Base-by-base conservation (phyloP, 2,888 invertebrate species). In the Cosmia trapezina region DNA sequence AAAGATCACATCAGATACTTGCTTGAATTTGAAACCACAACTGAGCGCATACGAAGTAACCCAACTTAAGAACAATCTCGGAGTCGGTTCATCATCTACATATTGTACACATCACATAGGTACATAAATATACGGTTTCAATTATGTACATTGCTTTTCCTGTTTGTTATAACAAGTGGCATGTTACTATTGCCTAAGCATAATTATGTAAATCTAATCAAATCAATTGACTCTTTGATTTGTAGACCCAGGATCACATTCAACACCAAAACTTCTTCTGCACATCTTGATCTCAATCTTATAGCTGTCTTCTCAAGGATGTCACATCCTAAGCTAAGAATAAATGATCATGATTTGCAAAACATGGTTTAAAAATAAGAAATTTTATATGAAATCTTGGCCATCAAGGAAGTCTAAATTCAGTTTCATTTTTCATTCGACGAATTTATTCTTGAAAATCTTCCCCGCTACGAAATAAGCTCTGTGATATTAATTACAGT, bases 401-500 rank as follows among this genome's bases (percentile, higher is more conserved):
- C 12, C 45, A 22, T 60, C 14, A 43, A 3, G 5, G 0, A 47
- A 47, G 28, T 47, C 47, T 19, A 51, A 19, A 65, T 28, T 43
- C 1, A 22, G 19, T 45, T 45, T 3, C 0, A 49, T 43, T 43
- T 70, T 43, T 22, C 6, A 70, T 14, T 28, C n/a, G 22, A 19
- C 4, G 0, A 49, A 43, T 57, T 73, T 56, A 57, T 51, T 22
- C 14, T 45, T 45, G 14, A 19, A 61, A 56, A 43, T 22, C 12
- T 72, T 51, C 0, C 19, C 7, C 14, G n/a, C 9, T n/a, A 28
- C 9, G 1, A 37, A 49, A 57, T 22, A 49, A 62, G 33, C 22
- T 47, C 9, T 49, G n/a, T 56, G 47, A 49, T 33, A 74, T 64
- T 41, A n/a, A 41, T 33, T 43, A 74, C 33, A 60, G 60, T 43